Evolutionary conservation across 2,113 vertebrate genomes (phyloP).

Genomic region (Callospermophilus lateralis): DNA sequence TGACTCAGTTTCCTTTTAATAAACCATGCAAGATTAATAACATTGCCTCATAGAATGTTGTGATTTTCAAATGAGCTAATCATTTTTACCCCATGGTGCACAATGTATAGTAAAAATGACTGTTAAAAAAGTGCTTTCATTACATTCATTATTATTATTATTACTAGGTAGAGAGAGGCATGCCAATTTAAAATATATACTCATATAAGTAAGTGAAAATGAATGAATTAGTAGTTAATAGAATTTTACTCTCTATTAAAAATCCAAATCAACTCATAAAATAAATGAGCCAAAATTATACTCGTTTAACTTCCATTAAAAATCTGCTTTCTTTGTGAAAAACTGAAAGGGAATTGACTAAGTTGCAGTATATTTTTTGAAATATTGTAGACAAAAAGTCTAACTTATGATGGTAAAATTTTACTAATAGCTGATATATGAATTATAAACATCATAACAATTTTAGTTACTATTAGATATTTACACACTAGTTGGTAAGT

Average conservation of each 20-base stretch:
- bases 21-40: not conserved
- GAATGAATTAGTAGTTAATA: not conserved
- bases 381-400: not conserved
- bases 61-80: slow-evolving; percentile 20
- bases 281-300: not conserved
- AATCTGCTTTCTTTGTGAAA: not conserved
- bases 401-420: not conserved
- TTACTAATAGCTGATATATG: not conserved
- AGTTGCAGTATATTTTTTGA: slow-evolving; percentile 18
- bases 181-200: not conserved
- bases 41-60: not conserved
- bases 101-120: not conserved
- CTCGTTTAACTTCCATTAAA: not conserved
- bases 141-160: not conserved
- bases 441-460: not conserved
- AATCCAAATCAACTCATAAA: not conserved
- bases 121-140: not conserved
- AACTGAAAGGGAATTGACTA: not conserved
- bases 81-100: not conserved
- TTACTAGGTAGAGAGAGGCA: not conserved
- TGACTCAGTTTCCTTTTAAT: not conserved
- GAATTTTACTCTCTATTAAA: not conserved
- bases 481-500: not conserved
- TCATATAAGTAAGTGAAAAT: not conserved
- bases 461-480: not conserved